Evolutionary conservation across 1,140 invertebrate genomes (phyloP).

Genomic region (Tetragnatha versicolor): DNA sequence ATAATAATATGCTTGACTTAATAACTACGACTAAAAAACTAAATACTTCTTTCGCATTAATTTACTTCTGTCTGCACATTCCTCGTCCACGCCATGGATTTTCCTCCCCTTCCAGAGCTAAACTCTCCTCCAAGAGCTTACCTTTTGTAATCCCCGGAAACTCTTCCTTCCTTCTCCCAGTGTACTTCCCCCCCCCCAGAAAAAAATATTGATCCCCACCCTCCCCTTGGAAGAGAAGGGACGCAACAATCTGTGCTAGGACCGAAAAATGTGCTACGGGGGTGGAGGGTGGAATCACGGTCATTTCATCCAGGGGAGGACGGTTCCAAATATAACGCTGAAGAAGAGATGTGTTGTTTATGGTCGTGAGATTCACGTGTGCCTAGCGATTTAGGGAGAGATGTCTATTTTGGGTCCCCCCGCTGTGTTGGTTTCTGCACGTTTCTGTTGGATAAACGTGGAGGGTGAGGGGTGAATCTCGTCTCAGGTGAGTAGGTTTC

Average conservation of each 20-base stretch:
- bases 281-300: not conserved
- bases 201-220: constrained; percentile 31
- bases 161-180: not conserved
- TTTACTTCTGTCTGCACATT: too few species aligned
- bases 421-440: not conserved
- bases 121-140: not conserved
- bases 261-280: not conserved
- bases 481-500: not conserved
- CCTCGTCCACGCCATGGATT: too few species aligned
- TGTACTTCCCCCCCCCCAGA: not conserved
- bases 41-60: too few species aligned
- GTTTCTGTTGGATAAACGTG: constrained; percentile 10
- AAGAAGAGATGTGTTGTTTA: not conserved
- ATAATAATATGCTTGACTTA: too few species aligned
- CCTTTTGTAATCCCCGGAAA: not conserved
- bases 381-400: not conserved
- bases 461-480: not conserved
- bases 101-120: too few species aligned
- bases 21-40: too few species aligned
- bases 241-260: constrained; percentile 1
- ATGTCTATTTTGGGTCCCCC: constrained; percentile 2
- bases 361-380: not conserved
- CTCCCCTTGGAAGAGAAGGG: not conserved
- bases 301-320: constrained; percentile 21
- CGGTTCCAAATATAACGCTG: constrained; percentile 40